These are phyloP conservation scores for Chlorodrepanis virens DNA, from an alignment of 2,113 vertebrate species.

Conservation along the genomic window DNA sequence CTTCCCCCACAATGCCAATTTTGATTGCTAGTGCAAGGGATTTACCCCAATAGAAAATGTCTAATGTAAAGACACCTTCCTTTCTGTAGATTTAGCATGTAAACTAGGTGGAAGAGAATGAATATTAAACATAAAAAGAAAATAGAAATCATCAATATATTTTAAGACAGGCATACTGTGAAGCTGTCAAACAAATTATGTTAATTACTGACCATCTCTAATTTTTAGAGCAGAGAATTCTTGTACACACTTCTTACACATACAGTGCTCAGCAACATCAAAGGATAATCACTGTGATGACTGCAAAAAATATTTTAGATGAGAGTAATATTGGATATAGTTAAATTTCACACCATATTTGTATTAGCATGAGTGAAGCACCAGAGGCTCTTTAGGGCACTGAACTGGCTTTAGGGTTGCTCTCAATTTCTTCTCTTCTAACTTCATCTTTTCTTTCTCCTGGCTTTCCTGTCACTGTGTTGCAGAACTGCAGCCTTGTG, in stretches of 20 bases:
- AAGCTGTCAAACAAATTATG: constrained; percentile 55
- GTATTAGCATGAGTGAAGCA: background rate
- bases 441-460: background rate
- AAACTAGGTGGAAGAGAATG: background rate
- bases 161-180: constrained; percentile 30
- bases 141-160: constrained; percentile 10
- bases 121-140: background rate
- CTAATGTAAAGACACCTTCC: background rate
- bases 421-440: background rate
- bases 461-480: background rate
- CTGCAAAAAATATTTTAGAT: background rate
- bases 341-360: background rate
- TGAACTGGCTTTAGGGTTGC: background rate
- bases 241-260: background rate
- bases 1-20: background rate
- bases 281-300: constrained; percentile 1
- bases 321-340: background rate
- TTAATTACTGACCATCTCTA: constrained; percentile 45
- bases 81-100: background rate
- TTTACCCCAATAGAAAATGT: background rate
- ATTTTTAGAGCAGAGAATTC: constrained; percentile 30
- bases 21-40: background rate
- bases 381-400: background rate
- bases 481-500: background rate
- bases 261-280: background rate